These are phyloP conservation scores for Cryptophagus acutangulus DNA, from an alignment of 2,888 invertebrate genomes.

Conservation along the genomic window DNA sequence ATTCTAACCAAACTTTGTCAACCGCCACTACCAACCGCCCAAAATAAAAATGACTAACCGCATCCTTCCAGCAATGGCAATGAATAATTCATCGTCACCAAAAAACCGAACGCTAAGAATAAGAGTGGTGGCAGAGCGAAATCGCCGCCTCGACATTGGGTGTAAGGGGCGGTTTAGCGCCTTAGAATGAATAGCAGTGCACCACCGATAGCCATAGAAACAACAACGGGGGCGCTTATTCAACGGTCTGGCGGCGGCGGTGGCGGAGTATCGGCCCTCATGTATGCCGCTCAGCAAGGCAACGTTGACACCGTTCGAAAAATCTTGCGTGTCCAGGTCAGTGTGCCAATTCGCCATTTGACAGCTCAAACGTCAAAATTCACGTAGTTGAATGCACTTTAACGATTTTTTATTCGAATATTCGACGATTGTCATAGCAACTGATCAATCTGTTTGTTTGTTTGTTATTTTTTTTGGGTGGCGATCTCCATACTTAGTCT, in stretches of 20 bases:
- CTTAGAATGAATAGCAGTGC: constrained; percentile 28
- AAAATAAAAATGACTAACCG: no score
- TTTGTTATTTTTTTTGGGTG: neutral
- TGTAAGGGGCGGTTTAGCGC: constrained; percentile 21
- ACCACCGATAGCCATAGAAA: constrained; percentile 19
- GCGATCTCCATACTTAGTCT: constrained; percentile 48
- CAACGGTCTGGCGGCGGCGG: constrained; percentile 39
- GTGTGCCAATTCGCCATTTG: constrained; percentile 39
- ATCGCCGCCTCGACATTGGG: constrained; percentile 1
- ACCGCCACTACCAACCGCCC: no score
- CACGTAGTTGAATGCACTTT: constrained; percentile 29
- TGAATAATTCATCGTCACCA: no score
- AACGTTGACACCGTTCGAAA: constrained; percentile 71
- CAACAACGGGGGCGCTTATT: constrained; percentile 16
- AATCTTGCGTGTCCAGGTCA: constrained; percentile 72
- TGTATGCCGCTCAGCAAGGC: constrained; percentile 89
- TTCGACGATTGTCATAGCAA: constrained; percentile 41
- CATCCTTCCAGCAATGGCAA: no score
- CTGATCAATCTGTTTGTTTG: constrained; percentile 17
- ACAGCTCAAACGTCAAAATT: constrained; percentile 7
- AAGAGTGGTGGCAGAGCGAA: neutral
- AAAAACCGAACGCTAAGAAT: no score
- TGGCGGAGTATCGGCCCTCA: constrained; percentile 71
- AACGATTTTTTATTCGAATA: constrained; percentile 32
- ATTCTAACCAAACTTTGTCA: no score